Evolutionary conservation across 2,113 vertebrate genomes (phyloP).

Genomic region (Halcyon senegalensis): DNA sequence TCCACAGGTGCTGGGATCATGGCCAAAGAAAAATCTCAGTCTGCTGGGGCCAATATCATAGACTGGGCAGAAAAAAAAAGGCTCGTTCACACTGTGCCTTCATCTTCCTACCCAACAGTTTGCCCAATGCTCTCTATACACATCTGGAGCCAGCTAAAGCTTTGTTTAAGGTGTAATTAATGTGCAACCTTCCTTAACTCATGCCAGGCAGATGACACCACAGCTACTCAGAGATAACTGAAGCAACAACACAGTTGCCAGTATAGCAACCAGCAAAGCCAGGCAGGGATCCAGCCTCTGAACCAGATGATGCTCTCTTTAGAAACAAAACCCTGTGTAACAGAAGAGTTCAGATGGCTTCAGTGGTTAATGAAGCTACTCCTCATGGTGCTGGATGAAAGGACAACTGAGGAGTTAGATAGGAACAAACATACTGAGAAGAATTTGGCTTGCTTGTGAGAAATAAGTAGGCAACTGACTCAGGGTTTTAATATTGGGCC

Average conservation of each 20-base stretch:
- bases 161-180: not conserved
- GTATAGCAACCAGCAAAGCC: not conserved
- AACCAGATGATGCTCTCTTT: not conserved
- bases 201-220: not conserved
- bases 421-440: not conserved
- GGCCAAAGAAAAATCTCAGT: not conserved
- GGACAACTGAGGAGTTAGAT: not conserved
- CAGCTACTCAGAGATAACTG: not conserved
- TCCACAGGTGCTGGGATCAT: not conserved
- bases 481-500: not conserved
- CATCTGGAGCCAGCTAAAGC: not conserved
- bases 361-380: not conserved
- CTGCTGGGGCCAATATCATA: not conserved
- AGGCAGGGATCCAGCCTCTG: not conserved
- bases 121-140: not conserved
- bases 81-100: not conserved
- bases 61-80: not conserved
- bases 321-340: not conserved
- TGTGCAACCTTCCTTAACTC: not conserved
- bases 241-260: not conserved
- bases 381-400: not conserved
- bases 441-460: not conserved
- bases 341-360: not conserved
- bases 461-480: not conserved
- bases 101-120: not conserved